These are phyloP conservation scores for Planiliza haematocheilus DNA, from an alignment of 2,113 vertebrate genomes.

Conservation along the genomic window DNA sequence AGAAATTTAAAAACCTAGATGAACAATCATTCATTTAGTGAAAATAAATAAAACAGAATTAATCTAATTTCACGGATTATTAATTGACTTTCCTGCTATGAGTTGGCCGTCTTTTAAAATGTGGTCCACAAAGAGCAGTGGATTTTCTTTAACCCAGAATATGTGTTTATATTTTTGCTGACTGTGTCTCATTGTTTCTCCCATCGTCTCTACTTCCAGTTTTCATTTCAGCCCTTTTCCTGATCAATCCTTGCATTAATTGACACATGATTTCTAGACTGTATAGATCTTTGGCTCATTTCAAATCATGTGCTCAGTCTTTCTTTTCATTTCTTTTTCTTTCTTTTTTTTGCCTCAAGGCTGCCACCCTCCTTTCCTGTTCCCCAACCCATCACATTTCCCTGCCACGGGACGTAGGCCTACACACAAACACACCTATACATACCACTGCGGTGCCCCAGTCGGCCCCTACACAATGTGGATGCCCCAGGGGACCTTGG, in stretches of 20 bases:
- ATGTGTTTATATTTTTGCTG: no score
- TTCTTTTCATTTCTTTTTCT: slow-evolving; percentile 15
- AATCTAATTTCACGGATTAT: no score
- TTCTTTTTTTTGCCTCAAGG: slow-evolving; percentile 12
- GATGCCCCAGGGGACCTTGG: slow-evolving; percentile 81
- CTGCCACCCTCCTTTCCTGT: slow-evolving; percentile 21
- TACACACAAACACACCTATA: slow-evolving; percentile 47
- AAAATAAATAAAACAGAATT: no score
- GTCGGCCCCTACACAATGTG: slow-evolving; percentile 81
- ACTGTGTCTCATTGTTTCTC: no score
- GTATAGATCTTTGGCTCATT: neutral
- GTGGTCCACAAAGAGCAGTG: no score
- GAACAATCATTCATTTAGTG: no score
- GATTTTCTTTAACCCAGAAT: no score
- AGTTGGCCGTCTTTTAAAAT: no score
- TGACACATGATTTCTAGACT: neutral
- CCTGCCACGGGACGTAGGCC: neutral
- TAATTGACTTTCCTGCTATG: no score
- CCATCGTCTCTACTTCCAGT: neutral
- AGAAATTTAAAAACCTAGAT: no score
- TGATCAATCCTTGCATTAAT: slow-evolving; percentile 6
- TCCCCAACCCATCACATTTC: slow-evolving; percentile 30
- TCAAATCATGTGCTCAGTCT: slow-evolving; percentile 17
- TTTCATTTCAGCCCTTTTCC: neutral
- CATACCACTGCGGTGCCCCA: slow-evolving; percentile 69